A percentile compares a stretch with the other conserved stretches of the same genome.
Conservation (phyloP, 2,888 invertebrate species). For the Orthosia cruda region DNA sequence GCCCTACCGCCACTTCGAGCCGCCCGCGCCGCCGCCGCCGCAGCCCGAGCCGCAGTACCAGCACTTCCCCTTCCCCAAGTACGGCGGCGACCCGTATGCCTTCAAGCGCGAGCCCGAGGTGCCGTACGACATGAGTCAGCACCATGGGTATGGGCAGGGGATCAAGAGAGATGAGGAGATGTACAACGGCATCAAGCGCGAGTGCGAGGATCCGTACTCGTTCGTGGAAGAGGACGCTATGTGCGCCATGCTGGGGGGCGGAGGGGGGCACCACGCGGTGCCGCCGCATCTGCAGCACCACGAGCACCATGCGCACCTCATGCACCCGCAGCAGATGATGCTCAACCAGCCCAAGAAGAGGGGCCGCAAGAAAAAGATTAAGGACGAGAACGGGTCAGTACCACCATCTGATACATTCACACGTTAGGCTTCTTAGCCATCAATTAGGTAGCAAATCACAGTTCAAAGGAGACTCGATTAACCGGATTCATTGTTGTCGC, state of each 20-base stretch:
- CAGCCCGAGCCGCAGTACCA: conserved; percentile 82
- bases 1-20: conserved; percentile 79
- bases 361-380: conserved; percentile 96
- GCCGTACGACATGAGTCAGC: conserved; percentile 89
- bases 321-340: conserved; percentile 88
- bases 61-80: conserved; percentile 88
- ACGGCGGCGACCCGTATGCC: conserved; percentile 84
- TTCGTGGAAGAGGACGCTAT: conserved; percentile 96
- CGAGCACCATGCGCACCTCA: conserved; percentile 81
- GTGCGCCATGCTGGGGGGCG: conserved; percentile 89
- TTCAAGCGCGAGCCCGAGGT: conserved; percentile 88
- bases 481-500: too few species aligned
- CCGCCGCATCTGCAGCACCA: conserved; percentile 84
- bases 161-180: conserved; percentile 85
- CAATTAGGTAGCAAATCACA: background rate
- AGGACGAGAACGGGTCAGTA: conserved; percentile 92
- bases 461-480: background rate
- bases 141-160: conserved; percentile 75
- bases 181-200: conserved; percentile 91
- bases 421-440: background rate
- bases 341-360: conserved; percentile 95
- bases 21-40: conserved; percentile 76
- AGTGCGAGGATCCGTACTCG: conserved; percentile 96
- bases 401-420: background rate
- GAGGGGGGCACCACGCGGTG: conserved; percentile 77